Evolutionary conservation across 2,797 vertebrate species (phyloP).

Genomic region (Sphaeramia orbicularis): DNA sequence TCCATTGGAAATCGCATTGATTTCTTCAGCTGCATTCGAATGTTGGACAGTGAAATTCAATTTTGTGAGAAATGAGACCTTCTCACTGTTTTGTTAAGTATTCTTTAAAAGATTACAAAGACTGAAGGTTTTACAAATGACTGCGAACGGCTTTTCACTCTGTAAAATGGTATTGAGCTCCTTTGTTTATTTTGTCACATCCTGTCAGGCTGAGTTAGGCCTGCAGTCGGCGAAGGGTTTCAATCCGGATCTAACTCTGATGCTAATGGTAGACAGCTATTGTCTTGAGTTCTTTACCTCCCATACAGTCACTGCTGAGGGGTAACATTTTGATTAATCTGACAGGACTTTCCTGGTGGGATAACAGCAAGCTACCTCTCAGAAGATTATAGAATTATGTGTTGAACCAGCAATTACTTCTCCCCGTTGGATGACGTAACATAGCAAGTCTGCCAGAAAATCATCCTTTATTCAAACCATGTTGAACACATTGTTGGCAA

Average conservation of each 20-base stretch:
- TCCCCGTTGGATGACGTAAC: conserved; percentile 41
- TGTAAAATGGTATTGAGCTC: conserved; percentile 64
- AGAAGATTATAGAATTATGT: conserved; percentile 71
- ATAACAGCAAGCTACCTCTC: conserved; percentile 49
- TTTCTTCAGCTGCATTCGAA: conserved; percentile 45
- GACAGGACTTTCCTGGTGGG: conserved; percentile 60
- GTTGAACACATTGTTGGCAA: conserved; percentile 45
- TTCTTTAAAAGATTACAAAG: conserved; percentile 59
- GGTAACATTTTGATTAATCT: conserved; percentile 66
- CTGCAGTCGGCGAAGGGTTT: conserved; percentile 54
- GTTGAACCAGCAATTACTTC: conserved; percentile 71
- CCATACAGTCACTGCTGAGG: conserved; percentile 45
- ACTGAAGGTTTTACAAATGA: conserved; percentile 67
- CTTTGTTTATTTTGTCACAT: conserved; percentile 72
- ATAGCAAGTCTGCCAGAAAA: conserved; percentile 46
- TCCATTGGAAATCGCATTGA: conserved; percentile 50
- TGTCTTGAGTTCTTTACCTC: conserved; percentile 55
- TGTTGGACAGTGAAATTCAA: conserved; percentile 58
- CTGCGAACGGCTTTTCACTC: conserved; percentile 52
- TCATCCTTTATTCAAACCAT: conserved; percentile 48
- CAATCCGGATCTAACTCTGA: conserved; percentile 54
- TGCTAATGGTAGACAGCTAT: conserved; percentile 60
- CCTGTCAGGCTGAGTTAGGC: conserved; percentile 65
- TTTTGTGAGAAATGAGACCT: conserved; percentile 61
- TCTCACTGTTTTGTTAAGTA: conserved; percentile 58